Conservation (phyloP, 2,113 vertebrate genomes). For the Ramphastos sulfuratus region DNA sequence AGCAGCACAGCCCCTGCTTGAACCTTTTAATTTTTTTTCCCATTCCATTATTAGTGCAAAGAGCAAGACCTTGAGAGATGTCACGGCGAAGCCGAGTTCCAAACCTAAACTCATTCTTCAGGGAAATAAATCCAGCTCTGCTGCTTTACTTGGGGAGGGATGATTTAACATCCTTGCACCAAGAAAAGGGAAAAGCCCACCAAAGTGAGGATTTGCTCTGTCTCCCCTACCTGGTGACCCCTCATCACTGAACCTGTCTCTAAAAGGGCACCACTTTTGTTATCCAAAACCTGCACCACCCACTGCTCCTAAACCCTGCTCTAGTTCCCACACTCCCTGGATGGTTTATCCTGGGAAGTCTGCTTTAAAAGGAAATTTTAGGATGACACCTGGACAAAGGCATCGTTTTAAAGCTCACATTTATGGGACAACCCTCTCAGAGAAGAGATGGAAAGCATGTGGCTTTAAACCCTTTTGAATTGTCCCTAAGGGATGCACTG, state of each 20-base stretch:
- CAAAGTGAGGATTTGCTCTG: not conserved
- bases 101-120: not conserved
- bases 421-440: not conserved
- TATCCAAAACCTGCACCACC: not conserved
- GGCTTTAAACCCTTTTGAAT: not conserved
- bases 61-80: not conserved
- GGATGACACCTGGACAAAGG: not conserved
- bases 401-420: not conserved
- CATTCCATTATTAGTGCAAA: constrained; percentile 41
- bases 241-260: not conserved
- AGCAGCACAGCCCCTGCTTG: not conserved
- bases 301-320: not conserved
- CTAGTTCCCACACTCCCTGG: fast-evolving
- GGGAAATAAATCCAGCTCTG: constrained; percentile 35
- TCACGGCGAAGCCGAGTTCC: not conserved
- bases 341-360: not conserved
- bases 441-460: not conserved
- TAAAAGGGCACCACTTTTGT: not conserved
- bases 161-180: not conserved
- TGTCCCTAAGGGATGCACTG: not conserved
- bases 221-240: not conserved
- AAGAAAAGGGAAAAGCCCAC: not conserved
- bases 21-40: constrained; percentile 24
- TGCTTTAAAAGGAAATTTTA: not conserved
- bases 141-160: not conserved